phyloP scores from a whole-genome alignment of 1,140 invertebrate genomes.

The Halesus radiatus region DNA sequence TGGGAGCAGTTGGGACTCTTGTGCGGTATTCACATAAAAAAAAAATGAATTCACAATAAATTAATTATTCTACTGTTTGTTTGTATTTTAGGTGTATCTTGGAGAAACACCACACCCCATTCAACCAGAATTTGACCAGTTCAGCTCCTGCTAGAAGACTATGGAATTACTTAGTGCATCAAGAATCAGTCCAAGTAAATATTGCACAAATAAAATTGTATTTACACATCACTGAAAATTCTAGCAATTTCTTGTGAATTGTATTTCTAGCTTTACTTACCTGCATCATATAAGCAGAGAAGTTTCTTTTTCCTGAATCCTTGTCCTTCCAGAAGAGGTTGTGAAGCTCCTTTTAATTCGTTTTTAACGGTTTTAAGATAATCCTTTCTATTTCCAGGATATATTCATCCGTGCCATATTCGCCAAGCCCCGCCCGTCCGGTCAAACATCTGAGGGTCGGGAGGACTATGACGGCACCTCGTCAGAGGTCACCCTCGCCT shows the following conservation, averaged over 20 bases:
- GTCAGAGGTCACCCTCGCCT: constrained; percentile 56
- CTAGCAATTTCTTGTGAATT: too few species aligned
- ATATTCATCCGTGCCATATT: constrained; percentile 97
- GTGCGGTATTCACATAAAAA: too few species aligned
- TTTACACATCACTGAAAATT: too few species aligned
- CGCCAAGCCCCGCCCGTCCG: constrained; percentile 74
- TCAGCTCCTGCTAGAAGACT: constrained; percentile 87
- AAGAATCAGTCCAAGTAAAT: constrained; percentile 86
- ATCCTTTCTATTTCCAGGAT: constrained; percentile 77
- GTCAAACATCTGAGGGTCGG: constrained; percentile 65
- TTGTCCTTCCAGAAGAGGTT: too few species aligned
- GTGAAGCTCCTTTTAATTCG: too few species aligned
- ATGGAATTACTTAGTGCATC: constrained; percentile 94
- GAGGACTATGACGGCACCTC: constrained; percentile 57
- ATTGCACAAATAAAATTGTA: too few species aligned
- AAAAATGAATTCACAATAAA: too few species aligned
- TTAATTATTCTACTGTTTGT: background rate
- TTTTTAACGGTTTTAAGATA: too few species aligned
- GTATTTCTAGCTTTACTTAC: too few species aligned
- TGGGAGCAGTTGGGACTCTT: too few species aligned
- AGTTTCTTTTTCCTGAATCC: too few species aligned
- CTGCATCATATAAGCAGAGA: too few species aligned
- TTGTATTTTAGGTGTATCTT: constrained; percentile 78
- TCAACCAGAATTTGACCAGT: constrained; percentile 82
- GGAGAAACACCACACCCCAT: constrained; percentile 96